Base-by-base conservation (phyloP, 2,888 invertebrate genomes). In the Melanostoma scalare region DNA sequence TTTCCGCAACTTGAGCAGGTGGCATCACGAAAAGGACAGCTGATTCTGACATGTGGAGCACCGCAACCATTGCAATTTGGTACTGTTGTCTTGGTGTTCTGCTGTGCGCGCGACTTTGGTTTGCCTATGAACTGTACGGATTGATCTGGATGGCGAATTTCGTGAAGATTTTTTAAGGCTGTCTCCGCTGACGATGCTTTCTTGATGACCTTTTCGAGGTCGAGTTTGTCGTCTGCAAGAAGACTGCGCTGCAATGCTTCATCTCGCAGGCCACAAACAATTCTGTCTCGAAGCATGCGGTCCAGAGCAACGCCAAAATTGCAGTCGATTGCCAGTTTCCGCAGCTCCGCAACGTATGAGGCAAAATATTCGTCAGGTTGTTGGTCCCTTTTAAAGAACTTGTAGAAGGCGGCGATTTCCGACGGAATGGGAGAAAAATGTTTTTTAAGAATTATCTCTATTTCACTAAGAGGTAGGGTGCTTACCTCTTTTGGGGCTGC, bases 181-280 rank as follows among this genome's bases (percentile, higher is more conserved):
- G 69, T 36, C 50, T 76, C 69, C 4, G 42, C 60, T 6, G 69
- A 40, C 0, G 10, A 35, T 2, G 75, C 75, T 6, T 61, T 50
- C 9, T 71, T 58, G 3, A 20, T 20, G 20, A 20, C 20, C 20
- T 20, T 20, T 20, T 20, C 20, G 20, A 20, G 20, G 20, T 20
- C n/a, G n/a, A n/a, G n/a, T n/a, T n/a, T n/a, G n/a, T n/a, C 6
- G 40, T 76, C 81, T 6, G 76, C 63, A 9, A 81, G 55, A 6
- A 81, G 20, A 35, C 65, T 69, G 46, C 44, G 63, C 46, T 82
- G 79, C 8, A 85, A 36, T 0, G 58, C 35, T 40, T 79, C 82
- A 60, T 73, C 75, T 4, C 65, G 53, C 6, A 85, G 30, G 1
- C 77, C 85, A 50, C 85, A 85, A 9, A 78, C 85, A n/a, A 61